Evolutionary conservation across 2,113 vertebrate genomes (phyloP).

Genomic region (Rhinopomastus cyanomelas): DNA sequence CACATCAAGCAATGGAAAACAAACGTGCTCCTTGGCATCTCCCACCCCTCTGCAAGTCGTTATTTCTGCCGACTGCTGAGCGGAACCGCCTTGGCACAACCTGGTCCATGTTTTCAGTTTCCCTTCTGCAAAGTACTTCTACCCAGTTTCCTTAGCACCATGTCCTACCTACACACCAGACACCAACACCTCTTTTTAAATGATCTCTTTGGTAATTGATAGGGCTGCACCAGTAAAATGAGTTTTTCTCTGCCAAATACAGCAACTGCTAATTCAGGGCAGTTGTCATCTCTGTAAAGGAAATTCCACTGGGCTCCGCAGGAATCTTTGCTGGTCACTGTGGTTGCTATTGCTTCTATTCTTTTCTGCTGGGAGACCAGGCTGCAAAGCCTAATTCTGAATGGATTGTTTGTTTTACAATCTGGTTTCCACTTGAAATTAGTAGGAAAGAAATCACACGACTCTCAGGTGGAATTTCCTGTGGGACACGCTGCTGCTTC

Average conservation of each 20-base stretch:
- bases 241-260: slow-evolving; percentile 1
- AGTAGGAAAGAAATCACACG: not conserved
- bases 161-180: not conserved
- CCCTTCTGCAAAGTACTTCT: not conserved
- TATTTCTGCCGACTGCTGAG: not conserved
- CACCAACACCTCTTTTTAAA: not conserved
- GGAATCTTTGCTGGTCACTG: not conserved
- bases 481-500: not conserved
- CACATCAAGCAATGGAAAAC: not conserved
- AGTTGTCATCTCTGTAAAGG: not conserved
- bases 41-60: not conserved
- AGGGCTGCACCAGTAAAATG: not conserved
- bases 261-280: not conserved
- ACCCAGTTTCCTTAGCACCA: not conserved
- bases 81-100: not conserved
- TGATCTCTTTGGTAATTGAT: not conserved
- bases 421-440: slow-evolving; percentile 1
- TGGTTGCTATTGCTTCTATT: not conserved
- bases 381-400: slow-evolving; percentile 14
- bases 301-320: not conserved
- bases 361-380: slow-evolving; percentile 9
- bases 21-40: not conserved
- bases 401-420: not conserved
- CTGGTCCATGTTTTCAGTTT: not conserved
- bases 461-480: not conserved